These are phyloP conservation scores for Papilio elwesi DNA, from an alignment of 2,888 invertebrate species.

Conservation along the genomic window DNA sequence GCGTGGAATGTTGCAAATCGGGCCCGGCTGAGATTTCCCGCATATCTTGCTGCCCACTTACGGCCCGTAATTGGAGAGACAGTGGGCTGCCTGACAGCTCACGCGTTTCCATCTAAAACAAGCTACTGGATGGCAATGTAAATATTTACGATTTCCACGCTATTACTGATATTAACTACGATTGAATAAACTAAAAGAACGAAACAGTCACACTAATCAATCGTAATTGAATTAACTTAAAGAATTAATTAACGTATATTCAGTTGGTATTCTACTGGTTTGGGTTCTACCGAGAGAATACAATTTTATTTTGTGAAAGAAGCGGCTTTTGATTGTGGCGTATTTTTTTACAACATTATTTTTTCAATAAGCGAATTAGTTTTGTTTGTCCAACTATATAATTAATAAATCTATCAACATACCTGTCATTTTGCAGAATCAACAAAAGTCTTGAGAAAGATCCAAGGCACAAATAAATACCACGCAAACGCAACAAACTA, in stretches of 20 bases:
- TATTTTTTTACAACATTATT: no score
- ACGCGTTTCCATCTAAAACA: constrained; percentile 14
- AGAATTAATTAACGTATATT: no score
- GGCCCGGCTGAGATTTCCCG: constrained; percentile 31
- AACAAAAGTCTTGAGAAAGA: not conserved
- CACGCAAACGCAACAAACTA: constrained; percentile 50
- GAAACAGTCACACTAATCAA: no score
- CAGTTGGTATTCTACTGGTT: no score
- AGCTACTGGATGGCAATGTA: constrained; percentile 21
- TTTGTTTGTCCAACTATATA: no score
- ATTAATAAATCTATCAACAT: constrained; percentile 3
- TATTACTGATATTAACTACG: not conserved
- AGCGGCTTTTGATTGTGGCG: no score
- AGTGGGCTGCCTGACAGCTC: constrained; percentile 18
- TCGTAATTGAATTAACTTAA: no score
- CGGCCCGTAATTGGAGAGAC: constrained; percentile 31
- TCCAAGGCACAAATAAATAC: not conserved
- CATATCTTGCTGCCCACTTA: constrained; percentile 30
- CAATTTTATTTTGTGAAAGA: no score
- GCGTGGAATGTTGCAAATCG: constrained; percentile 17
- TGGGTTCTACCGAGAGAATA: no score
- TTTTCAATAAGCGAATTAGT: no score
- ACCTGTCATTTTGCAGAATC: constrained; percentile 21
- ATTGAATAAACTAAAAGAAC: not conserved
- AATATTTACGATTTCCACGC: constrained; percentile 22